Evolutionary conservation across 2,888 invertebrate species (phyloP), one percentile per base, ranked within the genome.

Genomic region (Cataglyphis altisquamis): DNA sequence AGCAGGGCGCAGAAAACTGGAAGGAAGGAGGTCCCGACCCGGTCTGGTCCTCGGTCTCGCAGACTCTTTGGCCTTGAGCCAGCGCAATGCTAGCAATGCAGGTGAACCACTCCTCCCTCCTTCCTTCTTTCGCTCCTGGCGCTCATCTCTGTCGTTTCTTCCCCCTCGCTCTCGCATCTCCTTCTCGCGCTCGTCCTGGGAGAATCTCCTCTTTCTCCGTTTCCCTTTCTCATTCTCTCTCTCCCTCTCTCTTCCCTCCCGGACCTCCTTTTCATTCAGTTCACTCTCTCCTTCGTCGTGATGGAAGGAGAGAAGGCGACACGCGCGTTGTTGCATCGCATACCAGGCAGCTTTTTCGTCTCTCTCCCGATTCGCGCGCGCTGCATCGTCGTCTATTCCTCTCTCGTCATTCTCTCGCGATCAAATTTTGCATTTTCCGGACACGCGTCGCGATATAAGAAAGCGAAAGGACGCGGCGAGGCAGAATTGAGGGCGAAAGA

Each of bases 71-170:
- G 93, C 93, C 94, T 94, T 93, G 93, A 93, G 93, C 91, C 91
- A 92, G 93, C 93, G 94, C 94, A 94, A 94, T 94, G 94, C 93
- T 93, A 93, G 94, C 94, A 94, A 94, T 94, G 94, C 94, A 94
- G 94, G 94, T 94, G 94, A 94, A 94, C 94, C 94, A 93, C 94
- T 94, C 93, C 90, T 88, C 87, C 88, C 90, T 90, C 90, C 90
- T 89, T 90, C 92, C 87, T 90, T 90, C 90, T 83, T 88, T 85
- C 85, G 72, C 89, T 63, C 84, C 83, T 63, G 75, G 64, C 60
- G 6, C 85, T 87, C 82, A 84, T 83, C 60, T 21, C 32, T 29
- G 55, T 45, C 68, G 68, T 45, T 80, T 62, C 60, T 68, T 70
- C 45, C 68, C 60, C 52, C 52, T 25, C 48, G 73, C 45, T 64